Conservation (phyloP, 2,113 vertebrate genomes). For the Perca flavescens region DNA sequence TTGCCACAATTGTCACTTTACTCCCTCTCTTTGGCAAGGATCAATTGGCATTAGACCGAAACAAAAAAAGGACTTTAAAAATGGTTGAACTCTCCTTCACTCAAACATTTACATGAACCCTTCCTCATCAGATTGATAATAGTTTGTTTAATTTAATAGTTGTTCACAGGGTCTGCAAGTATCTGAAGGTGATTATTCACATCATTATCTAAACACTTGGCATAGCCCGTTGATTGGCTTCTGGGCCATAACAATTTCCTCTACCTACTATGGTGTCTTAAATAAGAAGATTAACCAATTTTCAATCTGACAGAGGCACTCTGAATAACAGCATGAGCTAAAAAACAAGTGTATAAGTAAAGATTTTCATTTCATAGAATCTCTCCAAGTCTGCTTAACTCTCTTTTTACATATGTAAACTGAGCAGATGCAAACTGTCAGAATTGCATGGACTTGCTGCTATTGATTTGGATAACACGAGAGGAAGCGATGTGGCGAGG, state of each 20-base stretch:
- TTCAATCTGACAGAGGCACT: constrained; percentile 4
- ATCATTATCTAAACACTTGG: constrained; percentile 40
- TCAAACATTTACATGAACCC: constrained; percentile 24
- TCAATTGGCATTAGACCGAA: constrained; percentile 24
- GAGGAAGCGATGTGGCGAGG: constrained; percentile 46
- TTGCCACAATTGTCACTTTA: not conserved
- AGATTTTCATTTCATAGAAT: constrained; percentile 9
- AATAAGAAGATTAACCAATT: constrained; percentile 7
- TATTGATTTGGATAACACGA: constrained; percentile 63
- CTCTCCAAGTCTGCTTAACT: not conserved
- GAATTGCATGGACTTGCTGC: constrained; percentile 23
- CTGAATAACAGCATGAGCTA: not conserved
- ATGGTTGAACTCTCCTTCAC: not conserved
- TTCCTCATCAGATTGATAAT: constrained; percentile 12
- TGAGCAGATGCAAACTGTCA: constrained; percentile 31
- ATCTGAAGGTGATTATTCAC: constrained; percentile 38
- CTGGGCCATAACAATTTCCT: not conserved
- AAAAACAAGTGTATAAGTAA: not conserved
- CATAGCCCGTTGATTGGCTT: constrained; percentile 11
- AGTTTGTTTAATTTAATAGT: constrained; percentile 38
- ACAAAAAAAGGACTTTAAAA: not conserved
- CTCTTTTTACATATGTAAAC: constrained; percentile 6
- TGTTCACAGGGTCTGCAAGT: constrained; percentile 16
- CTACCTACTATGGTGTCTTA: not conserved
- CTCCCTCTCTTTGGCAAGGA: not conserved